A percentile compares a stretch with the other conserved stretches of the same genome.
phyloP scores from a whole-genome alignment of 2,113 vertebrate species.

The Ranitomeya imitator region DNA sequence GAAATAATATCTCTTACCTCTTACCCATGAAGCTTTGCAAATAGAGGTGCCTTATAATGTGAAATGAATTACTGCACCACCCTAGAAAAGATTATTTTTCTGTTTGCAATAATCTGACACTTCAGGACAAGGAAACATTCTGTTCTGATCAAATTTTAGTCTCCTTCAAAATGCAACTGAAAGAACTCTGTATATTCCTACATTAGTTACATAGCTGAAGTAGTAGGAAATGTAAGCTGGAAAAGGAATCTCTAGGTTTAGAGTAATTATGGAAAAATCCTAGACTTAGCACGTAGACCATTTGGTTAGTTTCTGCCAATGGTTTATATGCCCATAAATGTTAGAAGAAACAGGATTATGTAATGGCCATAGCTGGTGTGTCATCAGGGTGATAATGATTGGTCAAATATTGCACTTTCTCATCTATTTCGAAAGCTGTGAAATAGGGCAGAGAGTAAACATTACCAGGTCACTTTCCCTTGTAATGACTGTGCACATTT shows the following conservation, averaged over 20 bases:
- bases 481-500: not conserved
- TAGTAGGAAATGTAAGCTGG: not conserved
- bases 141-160: not conserved
- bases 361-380: not conserved
- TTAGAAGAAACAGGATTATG: constrained; percentile 13
- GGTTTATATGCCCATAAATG: constrained; percentile 18
- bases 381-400: constrained; percentile 13
- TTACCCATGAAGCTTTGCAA: not conserved
- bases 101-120: not conserved
- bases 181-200: not conserved
- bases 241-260: constrained; percentile 8
- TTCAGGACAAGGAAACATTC: not conserved
- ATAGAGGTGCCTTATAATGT: not conserved
- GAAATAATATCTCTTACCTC: no score
- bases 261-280: constrained; percentile 25
- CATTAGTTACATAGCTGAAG: not conserved
- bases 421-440: constrained; percentile 1
- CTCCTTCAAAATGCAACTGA: not conserved
- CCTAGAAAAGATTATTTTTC: not conserved
- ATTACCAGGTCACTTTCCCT: not conserved
- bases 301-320: not conserved
- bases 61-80: not conserved
- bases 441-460: not conserved
- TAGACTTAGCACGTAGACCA: not conserved
- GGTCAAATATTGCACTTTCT: constrained; percentile 23